Percentiles rank a stretch among this genome's conserved stretches.
phyloP scores from a whole-genome alignment of 2,113 vertebrate species.

The Eurypyga helias region DNA sequence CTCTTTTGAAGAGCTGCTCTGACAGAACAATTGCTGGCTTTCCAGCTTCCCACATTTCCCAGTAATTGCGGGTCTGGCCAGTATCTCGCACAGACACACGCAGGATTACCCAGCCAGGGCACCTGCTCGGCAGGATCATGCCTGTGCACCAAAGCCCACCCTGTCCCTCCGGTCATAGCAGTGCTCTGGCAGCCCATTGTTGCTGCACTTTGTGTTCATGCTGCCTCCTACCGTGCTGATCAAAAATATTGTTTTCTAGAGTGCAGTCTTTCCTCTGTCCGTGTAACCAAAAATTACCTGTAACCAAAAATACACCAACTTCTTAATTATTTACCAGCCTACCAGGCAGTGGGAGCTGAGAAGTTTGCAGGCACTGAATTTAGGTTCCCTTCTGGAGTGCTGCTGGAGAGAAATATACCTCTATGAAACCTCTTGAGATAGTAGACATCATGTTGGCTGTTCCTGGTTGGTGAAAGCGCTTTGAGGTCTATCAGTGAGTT shows the following conservation, averaged over 20 bases:
- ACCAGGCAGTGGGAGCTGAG: background rate
- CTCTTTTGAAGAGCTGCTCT: background rate
- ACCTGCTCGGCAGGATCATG: background rate
- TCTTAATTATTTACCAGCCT: background rate
- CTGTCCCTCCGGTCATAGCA: background rate
- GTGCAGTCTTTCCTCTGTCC: background rate
- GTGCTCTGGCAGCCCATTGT: background rate
- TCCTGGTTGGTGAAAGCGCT: background rate
- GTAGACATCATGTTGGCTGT: background rate
- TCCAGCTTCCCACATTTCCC: background rate
- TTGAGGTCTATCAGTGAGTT: background rate
- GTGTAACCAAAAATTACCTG: background rate
- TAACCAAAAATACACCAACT: background rate
- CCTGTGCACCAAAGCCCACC: background rate
- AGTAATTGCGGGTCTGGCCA: background rate
- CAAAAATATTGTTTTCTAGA: background rate
- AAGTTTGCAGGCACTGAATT: background rate
- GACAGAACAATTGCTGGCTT: background rate
- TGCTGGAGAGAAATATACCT: background rate
- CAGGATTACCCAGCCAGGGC: background rate
- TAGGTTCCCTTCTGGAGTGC: background rate
- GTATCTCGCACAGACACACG: background rate
- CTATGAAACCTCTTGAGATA: background rate
- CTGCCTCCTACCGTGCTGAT: background rate
- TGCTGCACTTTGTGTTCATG: background rate